Evolutionary conservation across 2,797 vertebrate genomes (phyloP), one percentile per base, ranked within the genome.

Genomic region (Centroberyx gerrardi): DNA sequence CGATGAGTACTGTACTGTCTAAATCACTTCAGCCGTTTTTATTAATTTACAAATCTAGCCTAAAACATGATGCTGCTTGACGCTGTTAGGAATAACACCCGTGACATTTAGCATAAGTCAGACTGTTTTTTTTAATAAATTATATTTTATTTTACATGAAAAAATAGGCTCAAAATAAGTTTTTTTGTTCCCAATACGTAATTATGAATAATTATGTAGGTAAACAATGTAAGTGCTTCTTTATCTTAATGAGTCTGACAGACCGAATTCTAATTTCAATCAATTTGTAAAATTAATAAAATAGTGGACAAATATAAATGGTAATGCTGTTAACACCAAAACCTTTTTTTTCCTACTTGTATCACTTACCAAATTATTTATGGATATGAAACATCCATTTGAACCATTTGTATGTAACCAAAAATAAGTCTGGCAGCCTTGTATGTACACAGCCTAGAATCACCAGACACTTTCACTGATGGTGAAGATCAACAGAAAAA

Each of bases 141-240:
- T 12, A 44, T 3, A 44, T 0, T 44, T 44, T 10, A 4, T 5
- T 71, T 71, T 55, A 70, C 59, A 82, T 22, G 22, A 22, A 22
- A 72, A 75, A 29, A 72, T 31, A 62, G 7, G 22, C 38, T 68
- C 56, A 74, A 82, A 76, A 65, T 66, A 46, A 68, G 2, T 3
- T 22, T 52, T 38, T 1, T 68, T 55, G 2, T 38, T 36, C 10
- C 2, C n/a, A 3, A 9, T 46, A 49, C 31, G 28, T n/a, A 28
- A 10, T 51, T 12, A 31, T 1, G 18, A n/a, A 66, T 18, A n/a
- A 36, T 56, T 27, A 55, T 33, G 27, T 0, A 8, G 3, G 48
- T 31, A 51, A 6, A 31, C 6, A 15, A 28, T 38, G 5, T 0
- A 42, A 54, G 22, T 69, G 33, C 14, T 71, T 79, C 13, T 58